phyloP scores from a whole-genome alignment of 2,888 invertebrate genomes.

The Drosophila mimetica region DNA sequence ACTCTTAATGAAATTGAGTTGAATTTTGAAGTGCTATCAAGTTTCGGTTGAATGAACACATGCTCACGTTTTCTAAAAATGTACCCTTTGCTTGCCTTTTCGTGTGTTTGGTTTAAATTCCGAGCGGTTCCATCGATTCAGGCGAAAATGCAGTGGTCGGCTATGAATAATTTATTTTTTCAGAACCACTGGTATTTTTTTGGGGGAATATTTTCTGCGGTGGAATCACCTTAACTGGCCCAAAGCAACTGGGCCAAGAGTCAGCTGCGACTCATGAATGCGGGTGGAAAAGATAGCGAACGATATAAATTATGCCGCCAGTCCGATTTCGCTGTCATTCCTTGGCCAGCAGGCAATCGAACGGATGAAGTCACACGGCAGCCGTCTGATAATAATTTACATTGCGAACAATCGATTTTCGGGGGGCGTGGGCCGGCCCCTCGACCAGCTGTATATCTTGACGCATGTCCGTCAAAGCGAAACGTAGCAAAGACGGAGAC shows the following conservation, averaged over 20 bases:
- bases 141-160: constrained; percentile 23
- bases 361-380: constrained; percentile 67
- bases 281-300: constrained; percentile 48
- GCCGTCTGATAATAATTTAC: constrained; percentile 69
- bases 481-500: constrained; percentile 49
- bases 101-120: constrained; percentile 22
- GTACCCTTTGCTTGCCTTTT: constrained; percentile 16
- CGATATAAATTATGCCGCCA: constrained; percentile 63
- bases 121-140: constrained; percentile 33
- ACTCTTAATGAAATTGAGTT: neutral
- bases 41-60: constrained; percentile 9
- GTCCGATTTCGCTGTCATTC: constrained; percentile 46
- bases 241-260: constrained; percentile 24
- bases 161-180: constrained; percentile 24
- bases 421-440: constrained; percentile 32
- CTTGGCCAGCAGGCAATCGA: constrained; percentile 46
- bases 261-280: constrained; percentile 53
- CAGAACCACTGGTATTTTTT: constrained; percentile 1
- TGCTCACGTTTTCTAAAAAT: neutral
- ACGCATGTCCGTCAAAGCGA: constrained; percentile 75
- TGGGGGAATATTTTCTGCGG: constrained; percentile 2
- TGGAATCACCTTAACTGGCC: constrained; percentile 40
- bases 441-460: constrained; percentile 60
- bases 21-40: constrained; percentile 10
- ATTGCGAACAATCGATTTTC: constrained; percentile 72